phyloP scores from a whole-genome alignment of 2,888 invertebrate species.

The Trachelus iudaicus region DNA sequence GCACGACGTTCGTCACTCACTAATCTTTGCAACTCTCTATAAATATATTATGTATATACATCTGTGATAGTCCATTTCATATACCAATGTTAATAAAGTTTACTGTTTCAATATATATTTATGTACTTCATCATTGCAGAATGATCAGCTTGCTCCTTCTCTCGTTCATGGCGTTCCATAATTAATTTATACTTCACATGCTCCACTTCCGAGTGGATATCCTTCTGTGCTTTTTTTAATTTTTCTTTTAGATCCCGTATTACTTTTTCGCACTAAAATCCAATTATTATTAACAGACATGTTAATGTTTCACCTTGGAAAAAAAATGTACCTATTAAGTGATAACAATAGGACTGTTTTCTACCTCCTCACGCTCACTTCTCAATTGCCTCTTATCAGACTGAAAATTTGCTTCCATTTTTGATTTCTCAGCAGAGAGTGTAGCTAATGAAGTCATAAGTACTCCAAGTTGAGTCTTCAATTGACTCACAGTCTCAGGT shows the following conservation, averaged over 20 bases:
- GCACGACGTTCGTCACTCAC: constrained; percentile 79
- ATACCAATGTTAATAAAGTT: background rate
- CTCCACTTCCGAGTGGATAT: constrained; percentile 72
- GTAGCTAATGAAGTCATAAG: constrained; percentile 80
- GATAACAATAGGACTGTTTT: background rate
- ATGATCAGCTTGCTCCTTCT: constrained; percentile 83
- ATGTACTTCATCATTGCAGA: constrained; percentile 77
- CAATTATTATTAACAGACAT: background rate
- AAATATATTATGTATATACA: constrained; percentile 35
- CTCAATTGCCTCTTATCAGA: constrained; percentile 75
- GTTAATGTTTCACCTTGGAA: background rate
- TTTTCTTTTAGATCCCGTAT: constrained; percentile 72
- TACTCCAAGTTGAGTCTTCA: constrained; percentile 69
- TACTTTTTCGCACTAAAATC: constrained; percentile 70
- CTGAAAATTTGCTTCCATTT: constrained; percentile 86
- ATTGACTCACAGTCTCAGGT: constrained; percentile 53
- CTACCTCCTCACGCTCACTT: constrained; percentile 68
- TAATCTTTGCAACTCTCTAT: constrained; percentile 81
- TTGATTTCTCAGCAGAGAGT: constrained; percentile 83
- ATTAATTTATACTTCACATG: constrained; percentile 79
- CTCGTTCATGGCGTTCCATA: constrained; percentile 82
- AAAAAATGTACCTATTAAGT: background rate
- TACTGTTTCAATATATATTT: constrained; percentile 4
- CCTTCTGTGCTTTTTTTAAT: constrained; percentile 70
- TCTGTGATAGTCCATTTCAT: background rate